Base-by-base conservation (phyloP, 2,113 vertebrate species). In the Spheniscus mendiculus region DNA sequence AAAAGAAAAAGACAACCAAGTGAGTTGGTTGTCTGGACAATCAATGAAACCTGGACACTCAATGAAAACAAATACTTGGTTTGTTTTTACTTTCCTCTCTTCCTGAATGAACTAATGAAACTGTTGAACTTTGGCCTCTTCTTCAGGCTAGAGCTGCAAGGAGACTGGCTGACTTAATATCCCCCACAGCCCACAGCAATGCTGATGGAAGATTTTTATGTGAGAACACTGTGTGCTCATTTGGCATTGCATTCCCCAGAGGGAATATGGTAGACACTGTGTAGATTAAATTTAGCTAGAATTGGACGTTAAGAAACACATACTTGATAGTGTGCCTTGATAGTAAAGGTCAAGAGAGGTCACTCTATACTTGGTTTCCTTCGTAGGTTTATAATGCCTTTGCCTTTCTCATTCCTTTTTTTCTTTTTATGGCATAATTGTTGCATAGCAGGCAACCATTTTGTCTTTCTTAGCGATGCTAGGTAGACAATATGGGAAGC, bases 81-180 rank as follows among this genome's bases (percentile, higher is more conserved):
- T 97, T 97, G 96, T 83, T 97, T 96, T 98, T 95, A 95, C 93
- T 97, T 97, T 97, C 93, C 63, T 95, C 93, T 94, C 91, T 98
- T 98, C 93, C 97, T 96, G 96, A 97, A 97, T 74, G 95, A 97
- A 97, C 98, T 98, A 98, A 96, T 89, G 85, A 97, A 97, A 94
- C 92, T 93, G 93, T 72, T 98, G 97, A 97, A 96, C 97, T 97
- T 94, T 97, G 94, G 89, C 97, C 96, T 93, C 89, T 97, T 96
- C 95, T 96, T 91, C 90, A 94, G 93, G 83, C 84, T 93, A 71
- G 16, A 96, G 89, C 94, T 88, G 91, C 93, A 94, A 90, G 42
- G 71, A 66, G 80, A 78, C 52, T 56, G 83, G 70, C 90, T 89
- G 96, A 90, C 85, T 92, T 92, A 74, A 91, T 92, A 97, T 96